A percentile compares a stretch with the other conserved stretches of the same genome.
phyloP scores from a whole-genome alignment of 2,797 vertebrate species.

The Onychomys torridus region DNA sequence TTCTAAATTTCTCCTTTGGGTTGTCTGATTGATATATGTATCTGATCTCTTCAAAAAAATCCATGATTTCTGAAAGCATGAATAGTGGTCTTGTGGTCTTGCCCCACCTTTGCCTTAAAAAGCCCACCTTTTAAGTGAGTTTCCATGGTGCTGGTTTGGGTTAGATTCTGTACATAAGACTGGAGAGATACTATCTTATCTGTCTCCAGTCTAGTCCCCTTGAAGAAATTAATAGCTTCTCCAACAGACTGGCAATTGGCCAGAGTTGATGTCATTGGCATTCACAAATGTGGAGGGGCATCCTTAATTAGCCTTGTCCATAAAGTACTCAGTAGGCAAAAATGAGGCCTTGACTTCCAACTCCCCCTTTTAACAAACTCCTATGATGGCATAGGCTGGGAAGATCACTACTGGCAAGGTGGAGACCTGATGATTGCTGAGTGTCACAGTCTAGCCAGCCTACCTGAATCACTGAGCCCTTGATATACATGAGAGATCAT shows the following conservation, averaged over 20 bases:
- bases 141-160: no score
- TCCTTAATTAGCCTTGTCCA: no score
- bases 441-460: not conserved
- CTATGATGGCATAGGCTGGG: not conserved
- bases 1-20: not conserved
- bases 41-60: not conserved
- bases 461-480: not conserved
- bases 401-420: not conserved
- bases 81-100: not conserved
- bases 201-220: no score
- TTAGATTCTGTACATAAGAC: no score
- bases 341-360: not conserved
- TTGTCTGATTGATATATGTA: not conserved
- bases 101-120: not conserved
- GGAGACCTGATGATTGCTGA: not conserved
- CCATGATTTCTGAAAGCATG: not conserved
- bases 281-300: no score
- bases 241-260: no score
- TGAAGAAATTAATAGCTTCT: no score
- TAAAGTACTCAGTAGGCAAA: not conserved
- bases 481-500: not conserved
- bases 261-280: no score
- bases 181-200: no score
- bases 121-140: not conserved
- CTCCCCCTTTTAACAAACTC: not conserved